Percentiles rank a stretch among this genome's conserved stretches.
Evolutionary conservation across 2,888 invertebrate genomes (phyloP).

Genomic region (Imbricaverruca yamaguchii): DNA sequence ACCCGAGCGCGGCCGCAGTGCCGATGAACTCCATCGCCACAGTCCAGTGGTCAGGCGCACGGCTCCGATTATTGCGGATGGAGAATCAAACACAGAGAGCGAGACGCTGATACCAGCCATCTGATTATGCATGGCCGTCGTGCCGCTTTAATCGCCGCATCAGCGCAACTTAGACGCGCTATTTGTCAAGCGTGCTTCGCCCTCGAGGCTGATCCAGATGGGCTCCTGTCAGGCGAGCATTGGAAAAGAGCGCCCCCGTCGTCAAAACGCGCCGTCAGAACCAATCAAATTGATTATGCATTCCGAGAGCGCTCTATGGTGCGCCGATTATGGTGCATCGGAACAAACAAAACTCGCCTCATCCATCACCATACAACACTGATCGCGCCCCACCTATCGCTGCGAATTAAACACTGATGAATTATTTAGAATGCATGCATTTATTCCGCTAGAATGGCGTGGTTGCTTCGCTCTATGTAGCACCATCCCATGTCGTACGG

Average conservation of each 20-base stretch:
- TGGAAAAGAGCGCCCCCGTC: neutral
- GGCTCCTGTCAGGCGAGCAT: neutral
- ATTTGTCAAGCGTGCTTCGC: neutral
- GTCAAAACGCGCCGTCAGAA: neutral
- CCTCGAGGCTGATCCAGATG: neutral
- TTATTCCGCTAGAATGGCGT: too few species aligned
- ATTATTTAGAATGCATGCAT: constrained; percentile 1
- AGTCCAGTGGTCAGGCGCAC: too few species aligned
- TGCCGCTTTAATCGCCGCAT: neutral
- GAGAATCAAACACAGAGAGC: neutral
- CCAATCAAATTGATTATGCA: constrained; percentile 14
- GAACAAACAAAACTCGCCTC: neutral
- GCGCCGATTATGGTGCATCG: neutral
- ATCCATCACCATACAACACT: neutral
- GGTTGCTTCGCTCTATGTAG: too few species aligned
- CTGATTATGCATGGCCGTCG: neutral
- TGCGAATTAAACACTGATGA: neutral
- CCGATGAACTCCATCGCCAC: neutral
- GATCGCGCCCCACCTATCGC: neutral
- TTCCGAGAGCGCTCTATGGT: neutral
- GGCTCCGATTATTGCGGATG: neutral
- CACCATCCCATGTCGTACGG: too few species aligned
- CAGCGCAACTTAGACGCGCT: neutral
- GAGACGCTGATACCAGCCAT: too few species aligned
- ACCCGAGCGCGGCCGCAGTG: too few species aligned